These are phyloP conservation scores for Alsophila aescularia DNA, from an alignment of 2,888 invertebrate species.

Conservation along the genomic window DNA sequence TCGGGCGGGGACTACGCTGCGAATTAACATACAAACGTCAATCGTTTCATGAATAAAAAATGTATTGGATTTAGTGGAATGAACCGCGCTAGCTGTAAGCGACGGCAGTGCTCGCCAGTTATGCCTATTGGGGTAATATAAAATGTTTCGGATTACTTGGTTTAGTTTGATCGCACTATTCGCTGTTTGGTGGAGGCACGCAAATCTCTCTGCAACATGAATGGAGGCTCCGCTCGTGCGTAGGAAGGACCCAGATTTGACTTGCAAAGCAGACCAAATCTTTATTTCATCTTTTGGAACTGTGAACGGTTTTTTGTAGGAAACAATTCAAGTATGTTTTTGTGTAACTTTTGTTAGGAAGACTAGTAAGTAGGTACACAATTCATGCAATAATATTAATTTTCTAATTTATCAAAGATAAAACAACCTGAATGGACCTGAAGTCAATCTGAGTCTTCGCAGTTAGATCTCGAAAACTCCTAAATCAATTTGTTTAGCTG, in stretches of 20 bases:
- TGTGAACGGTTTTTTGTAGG: conserved; percentile 8
- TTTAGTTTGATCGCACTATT: conserved; percentile 59
- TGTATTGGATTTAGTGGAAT: conserved; percentile 84
- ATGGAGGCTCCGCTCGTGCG: conserved; percentile 20
- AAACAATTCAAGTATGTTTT: conserved; percentile 6
- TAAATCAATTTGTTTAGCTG: too few species aligned
- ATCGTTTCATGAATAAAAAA: conserved; percentile 85
- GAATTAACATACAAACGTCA: conserved; percentile 85
- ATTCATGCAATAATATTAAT: too few species aligned
- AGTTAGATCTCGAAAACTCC: too few species aligned
- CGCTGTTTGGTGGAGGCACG: conserved; percentile 56
- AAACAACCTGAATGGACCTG: too few species aligned
- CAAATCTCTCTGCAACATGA: conserved; percentile 48
- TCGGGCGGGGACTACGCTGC: conserved; percentile 75
- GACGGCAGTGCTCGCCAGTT: conserved; percentile 63
- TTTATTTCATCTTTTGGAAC: conserved; percentile 23
- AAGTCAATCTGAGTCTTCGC: too few species aligned
- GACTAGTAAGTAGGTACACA: too few species aligned
- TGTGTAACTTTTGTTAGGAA: too few species aligned
- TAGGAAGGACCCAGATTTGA: conserved; percentile 25
- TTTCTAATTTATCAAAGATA: too few species aligned
- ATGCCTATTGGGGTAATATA: conserved; percentile 72
- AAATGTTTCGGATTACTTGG: conserved; percentile 63
- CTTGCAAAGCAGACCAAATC: conserved; percentile 27
- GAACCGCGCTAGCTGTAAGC: conserved; percentile 70